Evolutionary conservation across 2,113 vertebrate species (phyloP), one percentile per base, ranked within the genome.

Genomic region (Lichenostomus cassidix): DNA sequence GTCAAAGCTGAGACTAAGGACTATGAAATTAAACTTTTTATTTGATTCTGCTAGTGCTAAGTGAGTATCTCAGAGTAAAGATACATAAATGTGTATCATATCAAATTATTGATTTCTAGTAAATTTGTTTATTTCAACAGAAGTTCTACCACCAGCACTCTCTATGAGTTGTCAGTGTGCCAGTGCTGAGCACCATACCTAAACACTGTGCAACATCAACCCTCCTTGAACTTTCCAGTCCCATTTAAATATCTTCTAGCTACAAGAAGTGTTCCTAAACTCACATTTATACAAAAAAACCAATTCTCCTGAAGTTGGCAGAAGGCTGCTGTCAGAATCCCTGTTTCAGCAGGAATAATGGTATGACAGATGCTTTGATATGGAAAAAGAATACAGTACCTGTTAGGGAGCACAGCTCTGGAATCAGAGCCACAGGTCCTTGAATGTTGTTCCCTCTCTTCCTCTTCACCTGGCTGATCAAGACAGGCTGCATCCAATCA

Each of bases 381-480:
- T 4, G 21, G 71, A 56, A 58, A 74, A 73, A 53, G 12, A 23
- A 41, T 18, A 37, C 8, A 65, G 47, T 96, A 99, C 99, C 99
- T 98, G 99, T 99, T 5, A 99, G 97, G 87, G 98, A 99, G 97
- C 99, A 99, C 59, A 99, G 98, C 81, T 99, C 99, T 10, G 99
- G 99, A 67, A 99, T 96, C 7, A 99, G 98, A 97, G 98, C 91
- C 39, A 98, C 98, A 0, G 99, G 98, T 33, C 98, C 98, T 4
- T 97, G 92, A 29, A 98, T 79, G 15, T 41, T 79, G 15, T 41
- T 98, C 24, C 98, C 98, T 5, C 97, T 97, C 52, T 24, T 84
- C 63, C 73, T 98, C 95, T 97, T 99, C 39, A 98, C 95, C 25
- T 99, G 97, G 91, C 99, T 99, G 78, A 99, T 81, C 95, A 99